These are phyloP conservation scores for Pseudomugil tenellus DNA, from an alignment of 2,797 vertebrate genomes.

Conservation along the genomic window DNA sequence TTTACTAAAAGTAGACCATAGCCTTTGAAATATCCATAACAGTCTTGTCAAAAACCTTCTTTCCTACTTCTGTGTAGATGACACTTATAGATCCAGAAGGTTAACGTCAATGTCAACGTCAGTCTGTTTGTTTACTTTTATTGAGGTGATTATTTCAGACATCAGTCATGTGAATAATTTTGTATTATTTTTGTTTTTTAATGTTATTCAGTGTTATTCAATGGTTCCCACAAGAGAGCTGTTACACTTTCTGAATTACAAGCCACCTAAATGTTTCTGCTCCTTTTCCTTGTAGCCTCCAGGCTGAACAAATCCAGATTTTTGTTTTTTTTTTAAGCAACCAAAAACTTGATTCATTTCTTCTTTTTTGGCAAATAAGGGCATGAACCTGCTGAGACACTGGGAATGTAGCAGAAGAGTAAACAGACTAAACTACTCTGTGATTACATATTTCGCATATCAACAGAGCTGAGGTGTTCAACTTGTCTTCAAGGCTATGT, in stretches of 20 bases:
- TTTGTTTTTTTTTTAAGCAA: neutral
- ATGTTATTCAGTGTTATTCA: neutral
- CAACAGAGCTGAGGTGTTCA: neutral
- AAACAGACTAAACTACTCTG: neutral
- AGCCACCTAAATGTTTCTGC: neutral
- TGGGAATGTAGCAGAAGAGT: neutral
- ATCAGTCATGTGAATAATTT: neutral
- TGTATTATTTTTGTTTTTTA: neutral
- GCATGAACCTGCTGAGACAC: neutral
- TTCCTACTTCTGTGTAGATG: neutral
- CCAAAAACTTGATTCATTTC: too few species aligned
- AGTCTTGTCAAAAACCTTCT: neutral
- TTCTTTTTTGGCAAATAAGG: neutral
- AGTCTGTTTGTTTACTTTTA: constrained; percentile 1
- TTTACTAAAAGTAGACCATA: neutral
- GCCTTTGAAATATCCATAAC: neutral
- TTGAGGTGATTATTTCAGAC: neutral
- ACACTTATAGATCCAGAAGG: neutral
- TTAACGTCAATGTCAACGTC: neutral
- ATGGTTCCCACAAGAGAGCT: neutral
- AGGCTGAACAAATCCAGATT: neutral
- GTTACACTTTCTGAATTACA: neutral
- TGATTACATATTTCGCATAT: constrained; percentile 3
- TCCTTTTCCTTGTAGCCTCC: neutral
- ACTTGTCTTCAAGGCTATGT: neutral